Conservation (phyloP, 2,888 invertebrate genomes). For the Unio delphinus region DNA sequence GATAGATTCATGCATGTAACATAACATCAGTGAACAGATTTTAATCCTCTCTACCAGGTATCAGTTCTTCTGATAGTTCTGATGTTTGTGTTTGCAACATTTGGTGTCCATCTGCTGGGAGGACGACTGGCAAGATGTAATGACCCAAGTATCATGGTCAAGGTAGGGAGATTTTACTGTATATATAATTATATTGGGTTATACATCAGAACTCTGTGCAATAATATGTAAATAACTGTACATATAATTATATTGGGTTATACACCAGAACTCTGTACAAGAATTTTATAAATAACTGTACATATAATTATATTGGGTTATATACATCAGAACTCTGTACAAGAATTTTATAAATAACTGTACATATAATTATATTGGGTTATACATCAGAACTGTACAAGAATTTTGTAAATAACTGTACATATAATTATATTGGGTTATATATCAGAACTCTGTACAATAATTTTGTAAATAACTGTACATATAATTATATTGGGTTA, state of each 20-base stretch:
- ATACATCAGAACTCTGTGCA: too few species aligned
- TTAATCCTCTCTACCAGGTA: slow-evolving; percentile 76
- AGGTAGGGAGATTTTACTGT: slow-evolving; percentile 27
- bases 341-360: too few species aligned
- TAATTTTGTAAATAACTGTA: not conserved
- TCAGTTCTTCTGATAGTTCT: slow-evolving; percentile 95
- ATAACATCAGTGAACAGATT: too few species aligned
- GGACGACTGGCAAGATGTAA: slow-evolving; percentile 97
- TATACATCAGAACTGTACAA: too few species aligned
- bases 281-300: not conserved
- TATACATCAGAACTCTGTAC: too few species aligned
- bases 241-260: too few species aligned
- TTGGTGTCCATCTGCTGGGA: slow-evolving; percentile 97
- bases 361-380: not conserved
- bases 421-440: too few species aligned
- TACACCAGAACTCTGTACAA: too few species aligned
- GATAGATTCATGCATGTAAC: not conserved
- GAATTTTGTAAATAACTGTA: too few species aligned
- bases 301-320: not conserved
- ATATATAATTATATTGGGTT: not conserved
- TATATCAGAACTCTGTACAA: too few species aligned
- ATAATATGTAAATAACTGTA: too few species aligned
- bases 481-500: not conserved
- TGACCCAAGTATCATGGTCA: slow-evolving; percentile 85
- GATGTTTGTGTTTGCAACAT: slow-evolving; percentile 99